Evolutionary conservation across 2,888 invertebrate species (phyloP), one percentile per base, ranked within the genome.

Genomic region (Apeira syringaria): DNA sequence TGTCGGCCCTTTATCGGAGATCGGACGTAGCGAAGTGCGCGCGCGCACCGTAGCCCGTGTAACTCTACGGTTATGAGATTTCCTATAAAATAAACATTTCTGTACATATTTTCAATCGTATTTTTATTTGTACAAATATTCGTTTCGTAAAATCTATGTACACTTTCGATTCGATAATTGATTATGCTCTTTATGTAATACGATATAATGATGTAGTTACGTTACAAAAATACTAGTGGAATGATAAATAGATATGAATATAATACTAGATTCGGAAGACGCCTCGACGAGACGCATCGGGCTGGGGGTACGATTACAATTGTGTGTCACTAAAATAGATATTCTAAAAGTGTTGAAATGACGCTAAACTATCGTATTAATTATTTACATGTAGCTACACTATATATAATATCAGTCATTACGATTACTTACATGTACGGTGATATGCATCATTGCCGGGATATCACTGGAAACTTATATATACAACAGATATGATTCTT

Each of bases 371-470:
- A 42, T 44, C 46, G 38, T 32, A 45, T 49, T 51, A 43, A 39
- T 43, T 49, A 53, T 48, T 49, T 56, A 47, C 51, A 51, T 52
- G 36, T 50, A 50, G 40, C 41, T 50, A 50, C 56, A 48, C 47
- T 56, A 53, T 15, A 15, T 54, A 67, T 58, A 60, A 64, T 66
- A 78, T 83, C 85, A 81, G 85, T 85, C 85, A 59, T 76, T 69
- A 68, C 58, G 59, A 59, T 73, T 55, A 64, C 64, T 50, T 53
- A 57, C 50, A 5, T 57, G 66, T 76, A 74, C 72, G 66, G 81
- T 78, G 85, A 87, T 85, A 84, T 82, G 86, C 88, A 86, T 88
- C 78, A 80, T 85, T 86, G 88, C 87, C 88, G 87, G 87, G 84
- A 74, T 74, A 79, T 80, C 77, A 74, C 81, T 77, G 66, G 65